A percentile compares a stretch with the other conserved stretches of the same genome.
phyloP scores from a whole-genome alignment of 2,888 invertebrate genomes.

The Plemyria rubiginata region DNA sequence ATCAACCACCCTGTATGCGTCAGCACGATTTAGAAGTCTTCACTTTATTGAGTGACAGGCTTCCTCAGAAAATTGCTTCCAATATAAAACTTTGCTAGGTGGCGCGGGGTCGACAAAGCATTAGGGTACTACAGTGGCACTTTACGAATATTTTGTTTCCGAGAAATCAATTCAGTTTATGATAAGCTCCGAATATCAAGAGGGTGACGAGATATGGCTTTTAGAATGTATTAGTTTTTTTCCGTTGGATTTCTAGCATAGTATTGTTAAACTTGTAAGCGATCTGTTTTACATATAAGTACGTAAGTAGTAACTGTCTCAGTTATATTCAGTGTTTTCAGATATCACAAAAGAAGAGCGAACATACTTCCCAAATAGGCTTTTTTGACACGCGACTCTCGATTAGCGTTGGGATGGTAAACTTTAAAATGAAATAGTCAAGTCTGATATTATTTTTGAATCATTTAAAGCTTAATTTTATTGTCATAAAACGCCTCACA shows the following conservation, averaged over 20 bases:
- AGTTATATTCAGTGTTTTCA: no score
- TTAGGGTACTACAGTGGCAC: slow-evolving; percentile 43
- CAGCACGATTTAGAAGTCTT: slow-evolving; percentile 32
- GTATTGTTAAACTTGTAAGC: neutral
- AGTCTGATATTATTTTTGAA: no score
- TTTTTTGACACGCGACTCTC: no score
- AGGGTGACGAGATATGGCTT: slow-evolving; percentile 14
- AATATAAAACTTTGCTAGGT: slow-evolving; percentile 43
- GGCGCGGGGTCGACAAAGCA: slow-evolving; percentile 37
- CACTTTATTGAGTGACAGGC: slow-evolving; percentile 44
- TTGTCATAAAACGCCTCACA: neutral
- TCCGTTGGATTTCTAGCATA: neutral
- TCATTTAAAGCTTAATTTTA: no score
- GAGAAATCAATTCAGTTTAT: slow-evolving; percentile 34
- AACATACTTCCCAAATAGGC: no score
- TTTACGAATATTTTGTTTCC: slow-evolving; percentile 38
- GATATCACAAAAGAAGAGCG: no score
- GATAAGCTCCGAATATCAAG: slow-evolving; percentile 26
- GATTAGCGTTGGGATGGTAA: no score
- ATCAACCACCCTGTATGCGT: slow-evolving; percentile 11
- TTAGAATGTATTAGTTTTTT: neutral
- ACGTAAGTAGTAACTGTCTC: no score
- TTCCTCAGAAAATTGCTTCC: slow-evolving; percentile 45
- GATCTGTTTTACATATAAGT: no score
- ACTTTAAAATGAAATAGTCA: no score